phyloP scores from a whole-genome alignment of 2,797 vertebrate genomes.

The Propithecus deckenii region DNA sequence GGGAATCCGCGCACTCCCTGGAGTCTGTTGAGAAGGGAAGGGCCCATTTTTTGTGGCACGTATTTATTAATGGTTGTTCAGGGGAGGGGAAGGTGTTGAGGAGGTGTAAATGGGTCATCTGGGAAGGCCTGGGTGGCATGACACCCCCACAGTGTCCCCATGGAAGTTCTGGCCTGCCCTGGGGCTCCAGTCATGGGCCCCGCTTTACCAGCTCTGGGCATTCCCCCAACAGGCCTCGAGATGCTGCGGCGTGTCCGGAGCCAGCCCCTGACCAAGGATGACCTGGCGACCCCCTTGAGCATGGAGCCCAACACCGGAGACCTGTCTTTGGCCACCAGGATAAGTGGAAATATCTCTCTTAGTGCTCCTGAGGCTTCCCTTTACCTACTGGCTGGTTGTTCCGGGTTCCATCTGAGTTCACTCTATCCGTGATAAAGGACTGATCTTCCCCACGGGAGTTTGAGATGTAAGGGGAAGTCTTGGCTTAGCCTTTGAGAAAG shows the following conservation, averaged over 20 bases:
- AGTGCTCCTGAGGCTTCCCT: background rate
- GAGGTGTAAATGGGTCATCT: background rate
- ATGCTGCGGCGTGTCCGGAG: background rate
- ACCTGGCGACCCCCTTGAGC: fast-evolving
- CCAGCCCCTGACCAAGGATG: background rate
- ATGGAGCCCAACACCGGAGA: fast-evolving
- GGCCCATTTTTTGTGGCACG: too few relatives aligned
- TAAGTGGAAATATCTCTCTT: background rate
- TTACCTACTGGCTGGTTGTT: fast-evolving
- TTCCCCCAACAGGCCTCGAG: background rate
- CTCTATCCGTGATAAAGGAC: background rate
- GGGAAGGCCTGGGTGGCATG: too few relatives aligned
- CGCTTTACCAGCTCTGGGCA: background rate
- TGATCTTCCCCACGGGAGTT: background rate
- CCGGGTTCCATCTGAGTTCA: background rate
- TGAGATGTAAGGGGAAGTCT: background rate
- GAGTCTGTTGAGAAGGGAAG: background rate
- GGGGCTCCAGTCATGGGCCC: fast-evolving
- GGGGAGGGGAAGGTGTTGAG: background rate
- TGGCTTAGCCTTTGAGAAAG: background rate
- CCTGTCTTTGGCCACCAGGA: too few relatives aligned
- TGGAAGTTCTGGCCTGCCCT: too few relatives aligned
- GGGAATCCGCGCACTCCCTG: background rate
- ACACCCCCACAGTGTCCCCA: background rate
- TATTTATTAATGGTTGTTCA: too few relatives aligned